A percentile compares a stretch with the other conserved stretches of the same genome.
These are phyloP conservation scores for Andrena dorsata DNA, from an alignment of 2,888 invertebrate genomes.

Conservation along the genomic window DNA sequence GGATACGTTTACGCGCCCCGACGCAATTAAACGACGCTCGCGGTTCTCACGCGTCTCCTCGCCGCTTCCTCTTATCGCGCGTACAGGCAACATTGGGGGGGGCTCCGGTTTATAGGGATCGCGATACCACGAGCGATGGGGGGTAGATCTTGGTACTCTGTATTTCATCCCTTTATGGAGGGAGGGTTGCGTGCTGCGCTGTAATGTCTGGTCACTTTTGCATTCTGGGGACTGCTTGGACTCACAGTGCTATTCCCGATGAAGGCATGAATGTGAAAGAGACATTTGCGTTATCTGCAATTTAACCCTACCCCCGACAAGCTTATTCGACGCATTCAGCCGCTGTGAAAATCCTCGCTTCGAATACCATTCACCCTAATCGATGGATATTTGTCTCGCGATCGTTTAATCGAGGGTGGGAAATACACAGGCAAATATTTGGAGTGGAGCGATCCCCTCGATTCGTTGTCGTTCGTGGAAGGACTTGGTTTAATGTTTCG, in stretches of 20 bases:
- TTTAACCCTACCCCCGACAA: too few species aligned
- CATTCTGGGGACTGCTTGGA: too few species aligned
- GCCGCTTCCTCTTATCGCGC: constrained; percentile 12
- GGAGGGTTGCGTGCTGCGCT: too few species aligned
- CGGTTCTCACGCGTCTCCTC: constrained; percentile 60
- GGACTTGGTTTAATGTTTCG: neutral
- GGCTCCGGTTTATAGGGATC: neutral
- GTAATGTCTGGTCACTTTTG: too few species aligned
- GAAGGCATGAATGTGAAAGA: too few species aligned
- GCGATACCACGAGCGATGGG: neutral
- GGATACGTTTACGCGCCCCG: constrained; percentile 56
- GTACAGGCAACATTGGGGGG: constrained; percentile 3
- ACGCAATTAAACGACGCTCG: constrained; percentile 54
- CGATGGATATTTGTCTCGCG: constrained; percentile 11
- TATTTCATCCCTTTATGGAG: too few species aligned
- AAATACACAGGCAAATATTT: constrained; percentile 33
- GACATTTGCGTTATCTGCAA: too few species aligned
- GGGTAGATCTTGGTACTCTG: neutral
- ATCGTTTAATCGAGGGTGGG: constrained; percentile 14
- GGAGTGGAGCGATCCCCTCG: neutral
- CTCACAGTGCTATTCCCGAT: too few species aligned
- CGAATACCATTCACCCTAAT: neutral
- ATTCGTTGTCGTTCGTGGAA: constrained; percentile 10
- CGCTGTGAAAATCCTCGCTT: too few species aligned
- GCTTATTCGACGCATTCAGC: too few species aligned